These are phyloP conservation scores for Paradoxurus hermaphroditus DNA, from an alignment of 2,113 vertebrate genomes.

Conservation along the genomic window DNA sequence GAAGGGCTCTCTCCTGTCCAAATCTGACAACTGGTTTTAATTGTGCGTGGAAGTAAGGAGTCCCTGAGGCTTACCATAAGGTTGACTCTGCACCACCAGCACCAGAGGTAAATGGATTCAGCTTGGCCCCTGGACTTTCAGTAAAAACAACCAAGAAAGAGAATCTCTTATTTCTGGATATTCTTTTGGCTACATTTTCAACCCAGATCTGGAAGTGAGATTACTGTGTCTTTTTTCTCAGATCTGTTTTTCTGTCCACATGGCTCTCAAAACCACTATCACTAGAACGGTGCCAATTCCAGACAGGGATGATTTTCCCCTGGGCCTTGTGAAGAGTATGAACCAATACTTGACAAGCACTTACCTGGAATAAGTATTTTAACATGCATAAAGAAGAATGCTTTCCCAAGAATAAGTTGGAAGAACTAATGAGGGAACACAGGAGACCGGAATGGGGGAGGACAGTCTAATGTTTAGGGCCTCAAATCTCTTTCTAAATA, in stretches of 20 bases:
- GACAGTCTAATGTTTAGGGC: neutral
- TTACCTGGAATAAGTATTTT: neutral
- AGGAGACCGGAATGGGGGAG: neutral
- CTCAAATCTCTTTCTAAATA: neutral
- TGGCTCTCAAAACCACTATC: neutral
- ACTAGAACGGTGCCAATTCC: neutral
- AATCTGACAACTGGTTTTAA: constrained; percentile 43
- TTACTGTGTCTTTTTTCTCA: neutral
- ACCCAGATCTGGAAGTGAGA: neutral
- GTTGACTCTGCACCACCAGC: neutral
- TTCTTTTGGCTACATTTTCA: neutral
- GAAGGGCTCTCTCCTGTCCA: neutral
- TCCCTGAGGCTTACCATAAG: neutral
- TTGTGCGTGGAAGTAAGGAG: neutral
- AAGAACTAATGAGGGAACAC: neutral
- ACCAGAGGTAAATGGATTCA: neutral
- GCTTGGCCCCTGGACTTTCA: neutral
- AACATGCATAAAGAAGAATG: neutral
- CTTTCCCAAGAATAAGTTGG: neutral
- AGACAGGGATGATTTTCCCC: neutral
- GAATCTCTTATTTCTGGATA: neutral
- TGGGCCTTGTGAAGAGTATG: neutral
- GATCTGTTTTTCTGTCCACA: neutral
- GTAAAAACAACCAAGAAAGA: neutral
- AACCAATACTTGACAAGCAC: neutral